Evolutionary conservation across 2,113 vertebrate species (phyloP).

Genomic region (Pionites leucogaster): DNA sequence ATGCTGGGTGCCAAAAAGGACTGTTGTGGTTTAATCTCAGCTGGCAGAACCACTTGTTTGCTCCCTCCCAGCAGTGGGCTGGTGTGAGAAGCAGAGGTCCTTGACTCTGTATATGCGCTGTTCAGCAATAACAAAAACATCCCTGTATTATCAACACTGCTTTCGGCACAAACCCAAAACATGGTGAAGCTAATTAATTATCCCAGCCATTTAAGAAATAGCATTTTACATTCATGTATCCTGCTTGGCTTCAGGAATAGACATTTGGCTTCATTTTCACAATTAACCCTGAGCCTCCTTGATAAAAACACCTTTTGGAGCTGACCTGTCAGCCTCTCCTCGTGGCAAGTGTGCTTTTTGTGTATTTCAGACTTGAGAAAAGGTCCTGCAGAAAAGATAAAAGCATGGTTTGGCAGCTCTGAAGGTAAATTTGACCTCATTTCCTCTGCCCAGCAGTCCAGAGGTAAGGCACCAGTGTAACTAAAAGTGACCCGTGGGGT

Average conservation of each 20-base stretch:
- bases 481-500: not conserved
- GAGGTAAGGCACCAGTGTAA: not conserved
- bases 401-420: not conserved
- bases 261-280: not conserved
- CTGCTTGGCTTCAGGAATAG: not conserved
- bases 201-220: not conserved
- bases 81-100: not conserved
- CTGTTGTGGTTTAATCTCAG: not conserved
- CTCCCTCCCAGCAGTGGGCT: accelerated
- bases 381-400: not conserved
- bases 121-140: not conserved
- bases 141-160: not conserved
- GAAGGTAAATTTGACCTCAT: not conserved
- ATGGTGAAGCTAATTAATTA: not conserved
- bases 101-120: not conserved
- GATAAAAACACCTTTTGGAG: not conserved
- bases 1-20: not conserved
- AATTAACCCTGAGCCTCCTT: not conserved
- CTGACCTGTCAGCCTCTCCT: not conserved
- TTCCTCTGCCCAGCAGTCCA: not conserved
- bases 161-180: not conserved
- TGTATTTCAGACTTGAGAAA: not conserved
- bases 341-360: not conserved
- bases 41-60: not conserved
- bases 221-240: not conserved